Evolutionary conservation across 2,888 invertebrate species (phyloP).

Genomic region (Rotaria magnacalcarata): DNA sequence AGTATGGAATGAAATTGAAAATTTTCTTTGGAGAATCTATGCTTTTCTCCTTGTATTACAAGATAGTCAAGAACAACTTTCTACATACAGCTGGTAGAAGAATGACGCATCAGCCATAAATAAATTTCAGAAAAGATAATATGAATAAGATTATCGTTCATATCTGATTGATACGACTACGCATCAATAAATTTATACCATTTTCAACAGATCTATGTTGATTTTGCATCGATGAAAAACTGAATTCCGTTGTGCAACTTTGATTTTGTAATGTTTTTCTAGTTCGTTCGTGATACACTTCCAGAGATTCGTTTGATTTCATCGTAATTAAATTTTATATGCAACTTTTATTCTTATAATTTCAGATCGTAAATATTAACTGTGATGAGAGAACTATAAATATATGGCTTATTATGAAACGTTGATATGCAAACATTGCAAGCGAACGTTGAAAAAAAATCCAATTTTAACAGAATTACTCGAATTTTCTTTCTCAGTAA

Average conservation of each 20-base stretch:
- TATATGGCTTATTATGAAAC: not conserved
- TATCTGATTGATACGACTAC: not conserved
- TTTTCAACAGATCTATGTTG: not conserved
- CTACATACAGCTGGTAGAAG: no score
- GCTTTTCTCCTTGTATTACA: no score
- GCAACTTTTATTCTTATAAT: not conserved
- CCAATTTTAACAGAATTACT: not conserved
- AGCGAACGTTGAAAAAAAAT: not conserved
- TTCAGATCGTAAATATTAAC: not conserved
- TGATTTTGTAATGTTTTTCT: not conserved
- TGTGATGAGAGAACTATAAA: not conserved
- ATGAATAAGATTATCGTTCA: not conserved
- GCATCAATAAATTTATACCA: not conserved
- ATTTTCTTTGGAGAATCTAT: no score
- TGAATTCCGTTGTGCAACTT: not conserved
- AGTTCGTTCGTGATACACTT: not conserved
- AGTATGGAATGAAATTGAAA: no score
- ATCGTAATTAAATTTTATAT: not conserved
- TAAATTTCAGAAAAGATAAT: no score
- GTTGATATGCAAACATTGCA: not conserved
- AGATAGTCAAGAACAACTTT: no score
- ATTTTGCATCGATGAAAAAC: not conserved
- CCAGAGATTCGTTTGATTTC: not conserved
- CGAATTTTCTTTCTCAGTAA: not conserved
- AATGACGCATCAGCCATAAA: no score